Evolutionary conservation across 1,140 invertebrate species (phyloP).

Genomic region (Lycorma delicatula): DNA sequence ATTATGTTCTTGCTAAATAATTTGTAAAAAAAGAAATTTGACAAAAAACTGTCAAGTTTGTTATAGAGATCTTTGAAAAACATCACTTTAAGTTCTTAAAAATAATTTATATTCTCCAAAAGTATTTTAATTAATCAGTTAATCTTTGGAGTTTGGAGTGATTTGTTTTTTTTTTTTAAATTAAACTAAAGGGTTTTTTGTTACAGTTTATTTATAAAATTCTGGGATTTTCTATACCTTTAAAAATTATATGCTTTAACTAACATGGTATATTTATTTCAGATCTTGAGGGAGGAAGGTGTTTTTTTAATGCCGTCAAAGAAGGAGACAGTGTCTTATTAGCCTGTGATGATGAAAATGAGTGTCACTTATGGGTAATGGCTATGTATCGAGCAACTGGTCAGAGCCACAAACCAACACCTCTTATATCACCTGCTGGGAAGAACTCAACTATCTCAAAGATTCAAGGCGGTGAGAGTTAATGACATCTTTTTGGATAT

Average conservation of each 20-base stretch:
- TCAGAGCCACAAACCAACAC: slow-evolving; percentile 96
- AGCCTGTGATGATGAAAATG: slow-evolving; percentile 97
- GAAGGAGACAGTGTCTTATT: slow-evolving; percentile 96
- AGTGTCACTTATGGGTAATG: slow-evolving; percentile 97
- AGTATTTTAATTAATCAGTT: too few relatives aligned
- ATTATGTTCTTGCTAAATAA: too few relatives aligned
- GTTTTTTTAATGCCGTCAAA: slow-evolving; percentile 96
- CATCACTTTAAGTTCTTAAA: too few relatives aligned
- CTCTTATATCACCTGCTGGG: slow-evolving; percentile 74
- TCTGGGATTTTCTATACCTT: background rate
- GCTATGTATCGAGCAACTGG: slow-evolving; percentile 98
- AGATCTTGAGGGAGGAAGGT: slow-evolving; percentile 80
- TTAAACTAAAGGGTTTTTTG: background rate
- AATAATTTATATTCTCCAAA: too few relatives aligned
- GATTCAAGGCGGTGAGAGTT: slow-evolving; percentile 65
- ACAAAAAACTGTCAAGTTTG: too few relatives aligned
- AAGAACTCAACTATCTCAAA: slow-evolving; percentile 81
- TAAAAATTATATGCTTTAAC: background rate
- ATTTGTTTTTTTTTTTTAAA: too few relatives aligned
- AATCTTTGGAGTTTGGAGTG: too few relatives aligned
- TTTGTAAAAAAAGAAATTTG: too few relatives aligned
- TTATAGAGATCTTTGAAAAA: too few relatives aligned
- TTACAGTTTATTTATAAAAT: background rate
- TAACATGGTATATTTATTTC: slow-evolving; percentile 16
- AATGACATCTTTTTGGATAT: too few relatives aligned